Percentiles rank a stretch among this genome's conserved stretches.
Conservation (phyloP, 2,113 vertebrate genomes). For the pig (Sus scrofa) region DNA sequence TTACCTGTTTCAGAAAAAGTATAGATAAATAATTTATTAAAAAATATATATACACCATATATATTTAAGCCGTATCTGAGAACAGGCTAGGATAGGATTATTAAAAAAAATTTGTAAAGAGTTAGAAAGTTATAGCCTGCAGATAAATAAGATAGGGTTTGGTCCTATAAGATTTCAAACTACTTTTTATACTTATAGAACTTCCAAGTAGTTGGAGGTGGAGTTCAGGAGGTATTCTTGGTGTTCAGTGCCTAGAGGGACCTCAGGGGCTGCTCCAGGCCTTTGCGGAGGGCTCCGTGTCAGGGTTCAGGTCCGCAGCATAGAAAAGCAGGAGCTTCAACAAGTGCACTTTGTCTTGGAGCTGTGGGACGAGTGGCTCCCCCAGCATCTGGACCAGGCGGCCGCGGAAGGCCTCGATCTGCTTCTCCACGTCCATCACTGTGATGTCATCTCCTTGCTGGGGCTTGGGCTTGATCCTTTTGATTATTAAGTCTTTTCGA, state of each 20-base stretch:
- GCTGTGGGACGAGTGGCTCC: slow-evolving; percentile 87
- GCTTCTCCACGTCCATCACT: slow-evolving; percentile 85
- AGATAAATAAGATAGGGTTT: slow-evolving; percentile 68
- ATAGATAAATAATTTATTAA: slow-evolving; percentile 86
- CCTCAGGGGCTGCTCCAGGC: neutral
- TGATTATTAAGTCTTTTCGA: slow-evolving; percentile 85
- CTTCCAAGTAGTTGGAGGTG: neutral
- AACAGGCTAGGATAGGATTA: slow-evolving; percentile 49
- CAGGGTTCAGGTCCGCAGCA: slow-evolving; percentile 66
- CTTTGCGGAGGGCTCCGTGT: neutral
- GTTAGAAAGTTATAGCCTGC: slow-evolving; percentile 58
- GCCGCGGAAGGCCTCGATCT: slow-evolving; percentile 86
- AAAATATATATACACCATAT: slow-evolving; percentile 79
- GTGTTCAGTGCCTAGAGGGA: neutral
- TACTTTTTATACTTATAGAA: neutral
- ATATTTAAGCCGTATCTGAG: slow-evolving; percentile 61
- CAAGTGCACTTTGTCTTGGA: slow-evolving; percentile 89
- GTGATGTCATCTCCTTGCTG: slow-evolving; percentile 88
- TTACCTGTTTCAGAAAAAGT: slow-evolving; percentile 70
- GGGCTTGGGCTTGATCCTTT: slow-evolving; percentile 85
- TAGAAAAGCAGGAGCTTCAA: slow-evolving; percentile 81
- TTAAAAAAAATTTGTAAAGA: slow-evolving; percentile 47
- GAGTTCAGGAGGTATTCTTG: slow-evolving; percentile 71
- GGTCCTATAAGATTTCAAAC: slow-evolving; percentile 62
- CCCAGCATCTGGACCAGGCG: slow-evolving; percentile 87